Percentiles rank a stretch among this genome's conserved stretches.
Conservation (phyloP, 2,113 vertebrate genomes). For the Oostethus manadensis region DNA sequence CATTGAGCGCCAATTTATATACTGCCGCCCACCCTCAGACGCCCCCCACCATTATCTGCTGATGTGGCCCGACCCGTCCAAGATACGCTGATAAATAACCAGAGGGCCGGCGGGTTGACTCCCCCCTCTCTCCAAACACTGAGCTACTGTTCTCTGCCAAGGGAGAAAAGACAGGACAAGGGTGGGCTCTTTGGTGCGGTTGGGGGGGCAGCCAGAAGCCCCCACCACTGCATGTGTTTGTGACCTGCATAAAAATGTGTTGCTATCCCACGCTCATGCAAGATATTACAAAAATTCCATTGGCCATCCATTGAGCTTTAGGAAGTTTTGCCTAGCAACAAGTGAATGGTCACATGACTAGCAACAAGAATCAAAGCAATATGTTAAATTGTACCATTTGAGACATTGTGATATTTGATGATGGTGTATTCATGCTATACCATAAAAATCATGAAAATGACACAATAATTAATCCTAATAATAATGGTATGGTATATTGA, state of each 20-base stretch:
- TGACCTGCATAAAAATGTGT: slow-evolving; percentile 53
- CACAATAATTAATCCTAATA: too few species aligned
- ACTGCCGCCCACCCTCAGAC: slow-evolving; percentile 7
- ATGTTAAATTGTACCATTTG: too few species aligned
- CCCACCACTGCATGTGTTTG: slow-evolving; percentile 41
- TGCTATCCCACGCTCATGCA: slow-evolving; percentile 12
- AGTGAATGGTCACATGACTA: too few species aligned
- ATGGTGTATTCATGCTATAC: too few species aligned
- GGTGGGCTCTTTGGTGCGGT: slow-evolving; percentile 27
- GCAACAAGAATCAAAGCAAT: too few species aligned
- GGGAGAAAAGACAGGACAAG: slow-evolving; percentile 5
- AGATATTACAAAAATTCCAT: too few species aligned
- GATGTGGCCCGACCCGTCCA: slow-evolving; percentile 2
- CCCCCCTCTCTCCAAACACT: slow-evolving; percentile 36
- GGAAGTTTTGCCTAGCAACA: neutral
- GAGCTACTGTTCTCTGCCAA: slow-evolving; percentile 48
- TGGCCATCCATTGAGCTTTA: too few species aligned
- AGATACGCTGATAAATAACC: slow-evolving; percentile 48
- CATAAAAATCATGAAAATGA: too few species aligned
- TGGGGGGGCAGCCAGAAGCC: slow-evolving; percentile 26
- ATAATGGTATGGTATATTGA: too few species aligned
- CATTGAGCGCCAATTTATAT: slow-evolving; percentile 41
- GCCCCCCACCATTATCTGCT: neutral
- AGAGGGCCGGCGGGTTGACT: slow-evolving; percentile 17
- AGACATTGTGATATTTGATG: too few species aligned